These are phyloP conservation scores for Vireo griseus DNA, from an alignment of 2,797 vertebrate genomes.

Conservation along the genomic window DNA sequence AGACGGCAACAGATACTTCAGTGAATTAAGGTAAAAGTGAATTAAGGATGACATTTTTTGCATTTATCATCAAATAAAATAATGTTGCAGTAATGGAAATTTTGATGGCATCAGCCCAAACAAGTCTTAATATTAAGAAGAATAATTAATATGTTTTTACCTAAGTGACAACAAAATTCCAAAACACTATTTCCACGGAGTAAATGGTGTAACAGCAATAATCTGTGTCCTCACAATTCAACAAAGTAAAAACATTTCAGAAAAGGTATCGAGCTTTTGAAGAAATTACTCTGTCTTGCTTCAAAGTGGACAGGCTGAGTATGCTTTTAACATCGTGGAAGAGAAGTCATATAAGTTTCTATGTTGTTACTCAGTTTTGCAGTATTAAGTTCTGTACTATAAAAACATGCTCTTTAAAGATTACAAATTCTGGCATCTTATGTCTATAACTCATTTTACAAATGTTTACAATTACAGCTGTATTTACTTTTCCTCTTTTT, in stretches of 20 bases:
- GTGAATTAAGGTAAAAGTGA: not conserved
- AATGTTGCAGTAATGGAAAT: not conserved
- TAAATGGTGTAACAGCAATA: not conserved
- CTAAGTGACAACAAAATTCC: not conserved
- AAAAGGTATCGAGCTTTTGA: not conserved
- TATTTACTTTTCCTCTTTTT: not conserved
- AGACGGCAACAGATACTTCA: not conserved
- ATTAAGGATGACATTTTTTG: not conserved
- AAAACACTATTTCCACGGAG: not conserved
- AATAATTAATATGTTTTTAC: not conserved
- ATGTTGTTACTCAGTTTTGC: not conserved
- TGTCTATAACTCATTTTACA: not conserved
- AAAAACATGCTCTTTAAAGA: not conserved
- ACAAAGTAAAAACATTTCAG: not conserved
- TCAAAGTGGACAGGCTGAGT: not conserved
- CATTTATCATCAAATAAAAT: not conserved
- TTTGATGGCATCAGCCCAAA: not conserved
- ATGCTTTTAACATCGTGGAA: not conserved
- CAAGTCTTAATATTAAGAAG: not conserved
- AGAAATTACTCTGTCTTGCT: not conserved
- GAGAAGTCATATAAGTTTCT: not conserved
- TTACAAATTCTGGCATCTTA: not conserved
- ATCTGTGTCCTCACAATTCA: not conserved
- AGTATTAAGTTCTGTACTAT: not conserved
- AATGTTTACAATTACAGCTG: conserved; percentile 23